Evolutionary conservation across 2,888 invertebrate genomes (phyloP), one percentile per base, ranked within the genome.

Genomic region (Nemapogon koenigi): DNA sequence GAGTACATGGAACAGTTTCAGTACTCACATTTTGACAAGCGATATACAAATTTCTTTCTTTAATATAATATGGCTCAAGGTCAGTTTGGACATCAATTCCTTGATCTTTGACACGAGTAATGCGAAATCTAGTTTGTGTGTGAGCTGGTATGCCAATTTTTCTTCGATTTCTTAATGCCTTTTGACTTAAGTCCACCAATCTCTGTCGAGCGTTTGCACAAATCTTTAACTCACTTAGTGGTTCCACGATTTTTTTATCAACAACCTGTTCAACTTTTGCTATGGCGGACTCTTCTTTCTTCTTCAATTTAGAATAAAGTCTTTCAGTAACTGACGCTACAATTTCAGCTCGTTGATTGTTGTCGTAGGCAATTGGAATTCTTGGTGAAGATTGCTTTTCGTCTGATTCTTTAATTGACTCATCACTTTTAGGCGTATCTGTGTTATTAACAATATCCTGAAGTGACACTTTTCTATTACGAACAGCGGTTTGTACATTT

Each of bases 271-370:
- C 62, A 50, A 79, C 58, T 61, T 73, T 57, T 26, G 75, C 48
- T 38, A 68, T 49, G 35, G 60, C 55, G 50, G 55, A 66, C 68
- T 67, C 81, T 64, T 70, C 81, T 69, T 66, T 83, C 66, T 56
- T 79, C 59, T 76, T 83, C 18, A 78, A 47, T 47, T 59, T 85
- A 1, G 83, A 79, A 53, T 87, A 88, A 10, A 88, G 62, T 48
- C 88, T 69, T 48, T 84, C 83, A 2, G 88, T 88, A 2, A 88
- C 88, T 0, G 87, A 86, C 3, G 87, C 86, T 2, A 88, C 86
- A 36, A 88, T 87, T 60, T 87, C 85, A 14, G 87, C 83, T 50
- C 87, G 67, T 53, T 84, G 83, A 28, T 72, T 50, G 1, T 52
- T 68, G 38, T 72, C 69, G 43, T 70, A 67, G 3, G 70, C 53